These are phyloP conservation scores for Thaumatotibia leucotreta DNA, from an alignment of 1,140 invertebrate species.

Conservation along the genomic window DNA sequence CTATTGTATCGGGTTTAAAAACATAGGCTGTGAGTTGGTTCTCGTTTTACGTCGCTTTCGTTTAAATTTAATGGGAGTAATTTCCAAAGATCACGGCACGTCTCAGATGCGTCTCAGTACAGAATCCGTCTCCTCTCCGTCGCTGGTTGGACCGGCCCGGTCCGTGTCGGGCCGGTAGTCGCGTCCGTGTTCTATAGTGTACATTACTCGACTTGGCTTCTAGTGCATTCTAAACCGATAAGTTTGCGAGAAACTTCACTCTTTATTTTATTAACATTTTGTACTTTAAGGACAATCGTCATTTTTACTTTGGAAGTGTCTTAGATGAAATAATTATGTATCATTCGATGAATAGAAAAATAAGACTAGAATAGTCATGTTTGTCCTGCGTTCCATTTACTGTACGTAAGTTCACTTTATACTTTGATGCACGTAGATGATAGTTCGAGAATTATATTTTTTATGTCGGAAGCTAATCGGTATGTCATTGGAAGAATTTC, in stretches of 20 bases:
- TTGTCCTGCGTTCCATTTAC: constrained; percentile 61
- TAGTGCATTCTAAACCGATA: constrained; percentile 42
- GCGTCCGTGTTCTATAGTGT: constrained; percentile 61
- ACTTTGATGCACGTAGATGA: constrained; percentile 68
- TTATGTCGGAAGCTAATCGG: constrained; percentile 64
- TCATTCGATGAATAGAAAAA: constrained; percentile 64
- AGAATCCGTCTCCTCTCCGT: constrained; percentile 72
- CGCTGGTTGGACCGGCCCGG: constrained; percentile 38
- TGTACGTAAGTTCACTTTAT: constrained; percentile 69
- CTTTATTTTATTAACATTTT: constrained; percentile 55
- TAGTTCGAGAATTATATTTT: constrained; percentile 61
- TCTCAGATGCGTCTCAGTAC: constrained; percentile 70
- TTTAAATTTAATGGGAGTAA: constrained; percentile 52
- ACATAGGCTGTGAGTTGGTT: constrained; percentile 71
- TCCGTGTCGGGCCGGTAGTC: constrained; percentile 39
- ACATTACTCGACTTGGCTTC: constrained; percentile 69
- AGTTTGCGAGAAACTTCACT: constrained; percentile 56
- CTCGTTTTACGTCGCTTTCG: constrained; percentile 61
- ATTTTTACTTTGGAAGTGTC: constrained; percentile 49
- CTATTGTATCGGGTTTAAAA: constrained; percentile 48
- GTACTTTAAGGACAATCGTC: constrained; percentile 47
- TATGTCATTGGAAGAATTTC: constrained; percentile 65
- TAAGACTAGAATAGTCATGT: constrained; percentile 70
- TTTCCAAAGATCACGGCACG: constrained; percentile 62
- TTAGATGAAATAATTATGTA: constrained; percentile 53